These are phyloP conservation scores for Delphinapterus leucas DNA, from an alignment of 2,113 vertebrate genomes.

Conservation along the genomic window DNA sequence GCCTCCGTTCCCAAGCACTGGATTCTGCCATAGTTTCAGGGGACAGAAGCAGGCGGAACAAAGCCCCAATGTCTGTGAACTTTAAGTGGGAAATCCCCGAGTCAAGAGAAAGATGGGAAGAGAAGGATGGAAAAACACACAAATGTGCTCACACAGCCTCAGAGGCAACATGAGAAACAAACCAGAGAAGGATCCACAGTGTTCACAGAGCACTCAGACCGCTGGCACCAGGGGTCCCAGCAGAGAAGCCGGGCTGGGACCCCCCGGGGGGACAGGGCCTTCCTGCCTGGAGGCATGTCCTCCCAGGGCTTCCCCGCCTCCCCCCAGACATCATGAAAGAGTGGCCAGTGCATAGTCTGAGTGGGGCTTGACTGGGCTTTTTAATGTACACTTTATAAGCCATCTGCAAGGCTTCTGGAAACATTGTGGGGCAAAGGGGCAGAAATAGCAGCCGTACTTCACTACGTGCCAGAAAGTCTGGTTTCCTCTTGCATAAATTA, in stretches of 20 bases:
- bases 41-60: neutral
- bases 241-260: neutral
- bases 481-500: conserved; percentile 12
- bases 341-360: neutral
- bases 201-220: neutral
- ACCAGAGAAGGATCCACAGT: neutral
- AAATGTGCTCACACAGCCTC: neutral
- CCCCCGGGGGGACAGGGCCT: neutral
- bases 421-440: neutral
- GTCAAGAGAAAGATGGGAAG: neutral
- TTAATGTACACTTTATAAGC: neutral
- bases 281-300: neutral
- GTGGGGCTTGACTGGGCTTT: neutral
- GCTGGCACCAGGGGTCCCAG: neutral
- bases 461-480: neutral
- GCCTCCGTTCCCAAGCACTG: neutral
- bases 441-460: neutral
- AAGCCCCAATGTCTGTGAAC: neutral
- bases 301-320: neutral
- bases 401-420: neutral
- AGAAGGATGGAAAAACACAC: conserved; percentile 34
- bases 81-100: neutral
- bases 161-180: neutral
- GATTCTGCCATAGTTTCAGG: neutral
- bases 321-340: neutral